These are phyloP conservation scores for Colaptes auratus DNA, from an alignment of 2,113 vertebrate genomes.

Conservation along the genomic window DNA sequence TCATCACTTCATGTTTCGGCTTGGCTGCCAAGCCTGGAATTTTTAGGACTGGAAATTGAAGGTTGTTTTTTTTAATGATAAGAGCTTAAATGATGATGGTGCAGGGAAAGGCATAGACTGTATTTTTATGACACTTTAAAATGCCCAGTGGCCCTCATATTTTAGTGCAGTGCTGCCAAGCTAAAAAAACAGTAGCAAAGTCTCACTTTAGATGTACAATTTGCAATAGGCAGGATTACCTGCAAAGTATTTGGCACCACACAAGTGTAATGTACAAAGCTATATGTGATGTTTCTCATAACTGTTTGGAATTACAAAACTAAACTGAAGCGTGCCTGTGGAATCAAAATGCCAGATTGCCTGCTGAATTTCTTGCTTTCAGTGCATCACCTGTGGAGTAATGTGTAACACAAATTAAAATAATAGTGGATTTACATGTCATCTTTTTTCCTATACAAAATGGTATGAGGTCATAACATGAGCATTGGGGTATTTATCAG, in stretches of 20 bases:
- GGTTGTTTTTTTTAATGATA: neutral
- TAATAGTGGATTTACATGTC: neutral
- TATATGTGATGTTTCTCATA: neutral
- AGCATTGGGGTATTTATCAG: conserved; percentile 18
- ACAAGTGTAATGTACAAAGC: neutral
- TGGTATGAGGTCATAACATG: neutral
- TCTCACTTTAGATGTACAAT: neutral
- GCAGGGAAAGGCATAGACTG: neutral
- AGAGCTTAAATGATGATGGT: neutral
- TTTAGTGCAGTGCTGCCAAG: neutral
- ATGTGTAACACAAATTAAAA: neutral
- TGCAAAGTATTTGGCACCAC: neutral
- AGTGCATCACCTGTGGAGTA: neutral
- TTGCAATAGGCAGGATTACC: neutral
- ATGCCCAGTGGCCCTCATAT: neutral
- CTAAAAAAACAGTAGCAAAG: neutral
- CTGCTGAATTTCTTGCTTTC: neutral
- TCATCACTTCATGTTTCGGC: neutral
- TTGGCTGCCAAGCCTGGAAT: neutral
- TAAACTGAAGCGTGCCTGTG: neutral
- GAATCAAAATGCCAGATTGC: neutral
- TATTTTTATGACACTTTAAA: conserved; percentile 15
- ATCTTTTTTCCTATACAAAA: conserved; percentile 12
- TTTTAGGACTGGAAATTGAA: neutral
- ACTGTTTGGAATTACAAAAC: neutral